Conservation (phyloP, 2,797 vertebrate genomes). For the Pteronotus mesoamericanus region DNA sequence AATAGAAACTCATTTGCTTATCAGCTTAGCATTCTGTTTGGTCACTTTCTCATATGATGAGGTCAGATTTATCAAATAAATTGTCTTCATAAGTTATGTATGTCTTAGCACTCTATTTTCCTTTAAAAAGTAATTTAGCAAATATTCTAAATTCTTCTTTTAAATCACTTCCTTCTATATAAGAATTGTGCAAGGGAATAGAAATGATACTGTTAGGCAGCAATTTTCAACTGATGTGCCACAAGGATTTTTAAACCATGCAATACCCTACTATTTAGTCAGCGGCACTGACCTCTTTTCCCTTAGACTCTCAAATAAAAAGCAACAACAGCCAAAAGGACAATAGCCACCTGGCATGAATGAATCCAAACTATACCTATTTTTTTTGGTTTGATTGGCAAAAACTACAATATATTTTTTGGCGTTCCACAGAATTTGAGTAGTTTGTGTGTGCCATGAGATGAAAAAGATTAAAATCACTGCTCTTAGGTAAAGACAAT, state of each 20-base stretch:
- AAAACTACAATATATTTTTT: not conserved
- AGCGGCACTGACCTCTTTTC: not conserved
- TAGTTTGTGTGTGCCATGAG: not conserved
- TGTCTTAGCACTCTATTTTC: not conserved
- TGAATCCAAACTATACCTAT: not conserved
- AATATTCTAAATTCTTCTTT: not conserved
- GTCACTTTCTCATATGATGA: not conserved
- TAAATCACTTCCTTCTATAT: not conserved
- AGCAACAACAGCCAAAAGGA: not conserved
- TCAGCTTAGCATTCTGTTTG: not conserved
- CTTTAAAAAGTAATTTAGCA: not conserved
- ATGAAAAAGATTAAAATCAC: not conserved
- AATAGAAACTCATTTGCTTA: not conserved
- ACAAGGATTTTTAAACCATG: not conserved
- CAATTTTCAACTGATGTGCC: not conserved
- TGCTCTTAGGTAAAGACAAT: not conserved
- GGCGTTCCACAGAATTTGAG: not conserved
- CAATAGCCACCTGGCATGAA: not conserved
- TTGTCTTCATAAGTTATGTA: not conserved
- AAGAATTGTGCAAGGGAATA: not conserved
- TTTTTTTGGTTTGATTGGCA: not conserved
- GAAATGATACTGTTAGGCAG: not conserved
- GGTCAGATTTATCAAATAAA: not conserved
- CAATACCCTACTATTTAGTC: not conserved
- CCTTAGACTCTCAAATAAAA: not conserved